phyloP scores from a whole-genome alignment of 2,113 vertebrate species.

The Trochalopteron elliotii region DNA sequence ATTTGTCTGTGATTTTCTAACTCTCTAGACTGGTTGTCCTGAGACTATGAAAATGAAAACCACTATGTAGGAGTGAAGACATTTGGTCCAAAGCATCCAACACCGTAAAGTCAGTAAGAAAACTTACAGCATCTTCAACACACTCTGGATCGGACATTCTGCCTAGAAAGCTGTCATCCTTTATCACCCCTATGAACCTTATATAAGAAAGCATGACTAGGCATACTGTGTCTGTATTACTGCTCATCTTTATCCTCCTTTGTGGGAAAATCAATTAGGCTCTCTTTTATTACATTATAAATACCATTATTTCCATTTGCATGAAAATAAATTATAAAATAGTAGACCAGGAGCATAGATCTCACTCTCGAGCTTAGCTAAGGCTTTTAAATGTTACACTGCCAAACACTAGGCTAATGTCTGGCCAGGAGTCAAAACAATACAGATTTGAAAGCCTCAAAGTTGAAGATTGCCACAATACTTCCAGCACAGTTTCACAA shows the following conservation, averaged over 20 bases:
- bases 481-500: not conserved
- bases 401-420: not conserved
- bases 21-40: not conserved
- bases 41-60: not conserved
- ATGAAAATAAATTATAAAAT: not conserved
- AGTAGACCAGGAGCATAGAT: not conserved
- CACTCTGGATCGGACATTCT: fast-evolving
- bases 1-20: not conserved
- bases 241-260: not conserved
- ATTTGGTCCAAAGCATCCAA: not conserved
- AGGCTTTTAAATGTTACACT: not conserved
- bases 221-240: not conserved
- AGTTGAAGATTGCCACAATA: not conserved
- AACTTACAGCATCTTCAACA: not conserved
- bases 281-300: not conserved
- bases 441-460: not conserved
- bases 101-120: not conserved
- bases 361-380: not conserved
- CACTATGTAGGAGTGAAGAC: not conserved
- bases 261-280: not conserved
- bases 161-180: not conserved
- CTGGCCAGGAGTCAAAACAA: not conserved
- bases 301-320: not conserved
- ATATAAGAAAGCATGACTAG: not conserved
- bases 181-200: not conserved